Conservation (phyloP, 2,797 vertebrate species). For the Acrocephalus scirpaceus region DNA sequence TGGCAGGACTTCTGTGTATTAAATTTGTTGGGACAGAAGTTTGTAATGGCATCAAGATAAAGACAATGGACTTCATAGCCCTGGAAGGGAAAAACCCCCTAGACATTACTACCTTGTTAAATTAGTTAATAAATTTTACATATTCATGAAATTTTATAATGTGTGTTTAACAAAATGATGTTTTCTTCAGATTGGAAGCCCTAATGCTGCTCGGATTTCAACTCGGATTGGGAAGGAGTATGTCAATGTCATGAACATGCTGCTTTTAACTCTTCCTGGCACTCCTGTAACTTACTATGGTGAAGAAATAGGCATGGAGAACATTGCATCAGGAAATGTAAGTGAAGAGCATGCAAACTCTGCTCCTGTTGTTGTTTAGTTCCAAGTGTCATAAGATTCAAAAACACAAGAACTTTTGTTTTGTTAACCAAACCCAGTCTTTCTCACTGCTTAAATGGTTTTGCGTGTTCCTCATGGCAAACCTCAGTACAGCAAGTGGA, state of each 20-base stretch:
- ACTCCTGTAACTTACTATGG: conserved; percentile 95
- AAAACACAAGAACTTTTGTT: background rate
- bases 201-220: conserved; percentile 83
- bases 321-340: conserved; percentile 63
- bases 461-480: background rate
- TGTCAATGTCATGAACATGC: conserved; percentile 87
- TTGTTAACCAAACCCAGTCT: background rate
- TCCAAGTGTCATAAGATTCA: background rate
- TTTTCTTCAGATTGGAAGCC: conserved; percentile 85
- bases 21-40: background rate
- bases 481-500: background rate
- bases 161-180: background rate
- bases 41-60: background rate
- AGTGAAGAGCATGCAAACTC: conserved; percentile 75
- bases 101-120: background rate
- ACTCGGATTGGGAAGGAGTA: conserved; percentile 84
- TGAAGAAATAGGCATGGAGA: conserved; percentile 96
- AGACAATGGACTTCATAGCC: background rate
- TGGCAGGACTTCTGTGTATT: background rate
- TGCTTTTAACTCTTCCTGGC: conserved; percentile 93
- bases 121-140: background rate
- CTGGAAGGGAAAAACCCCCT: background rate
- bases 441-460: background rate
- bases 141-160: background rate
- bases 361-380: conserved; percentile 48